phyloP scores from a whole-genome alignment of 2,113 vertebrate genomes.

The Mesoclemmys tuberculata region DNA sequence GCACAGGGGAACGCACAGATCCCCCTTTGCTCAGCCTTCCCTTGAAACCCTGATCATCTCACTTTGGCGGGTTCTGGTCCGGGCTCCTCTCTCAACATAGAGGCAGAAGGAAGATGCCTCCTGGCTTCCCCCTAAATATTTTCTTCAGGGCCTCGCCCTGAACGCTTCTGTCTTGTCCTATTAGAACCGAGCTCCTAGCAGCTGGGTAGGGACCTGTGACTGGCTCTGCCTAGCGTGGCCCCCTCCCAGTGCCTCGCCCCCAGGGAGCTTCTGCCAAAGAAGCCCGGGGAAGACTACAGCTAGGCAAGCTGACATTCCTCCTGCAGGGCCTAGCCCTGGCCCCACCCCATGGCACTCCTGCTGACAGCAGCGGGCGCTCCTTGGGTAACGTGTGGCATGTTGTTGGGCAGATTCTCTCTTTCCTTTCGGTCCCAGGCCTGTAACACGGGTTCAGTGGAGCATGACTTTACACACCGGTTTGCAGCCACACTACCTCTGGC shows the following conservation, averaged over 20 bases:
- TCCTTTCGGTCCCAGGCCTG: too few relatives aligned
- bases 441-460: too few relatives aligned
- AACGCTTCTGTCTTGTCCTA: not conserved
- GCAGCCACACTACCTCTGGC: too few relatives aligned
- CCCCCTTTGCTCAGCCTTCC: too few relatives aligned
- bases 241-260: too few relatives aligned
- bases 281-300: not conserved
- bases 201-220: not conserved
- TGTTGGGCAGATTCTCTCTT: not conserved
- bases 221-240: not conserved
- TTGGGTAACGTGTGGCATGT: too few relatives aligned
- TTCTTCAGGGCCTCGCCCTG: not conserved
- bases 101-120: not conserved
- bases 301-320: not conserved
- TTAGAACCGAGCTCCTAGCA: not conserved
- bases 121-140: not conserved
- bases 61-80: not conserved
- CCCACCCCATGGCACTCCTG: not conserved
- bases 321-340: too few relatives aligned
- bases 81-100: not conserved
- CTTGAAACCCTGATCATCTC: not conserved
- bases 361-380: not conserved
- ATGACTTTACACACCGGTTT: not conserved
- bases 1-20: not conserved
- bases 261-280: not conserved